A percentile compares a stretch with the other conserved stretches of the same genome.
Evolutionary conservation across 2,888 invertebrate species (phyloP).

Genomic region (Periphyllus acericola): DNA sequence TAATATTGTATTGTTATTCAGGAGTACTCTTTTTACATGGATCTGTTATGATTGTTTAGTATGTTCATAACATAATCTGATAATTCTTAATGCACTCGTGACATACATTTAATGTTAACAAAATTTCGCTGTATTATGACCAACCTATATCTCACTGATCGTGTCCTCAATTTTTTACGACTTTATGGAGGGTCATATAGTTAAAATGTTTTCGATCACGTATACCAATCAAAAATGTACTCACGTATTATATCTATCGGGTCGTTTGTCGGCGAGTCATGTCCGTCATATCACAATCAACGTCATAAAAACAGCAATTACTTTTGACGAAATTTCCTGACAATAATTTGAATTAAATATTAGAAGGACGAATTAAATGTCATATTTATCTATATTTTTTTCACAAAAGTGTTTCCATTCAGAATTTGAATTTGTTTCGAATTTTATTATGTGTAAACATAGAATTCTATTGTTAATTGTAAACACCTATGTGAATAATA

Average conservation of each 20-base stretch:
- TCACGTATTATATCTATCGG: slow-evolving; percentile 50
- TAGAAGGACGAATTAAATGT: not conserved
- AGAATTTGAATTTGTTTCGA: not conserved
- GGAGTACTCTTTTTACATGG: not conserved
- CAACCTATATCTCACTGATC: not conserved
- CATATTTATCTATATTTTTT: not conserved
- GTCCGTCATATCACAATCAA: slow-evolving; percentile 15
- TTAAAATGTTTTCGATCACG: slow-evolving; percentile 28
- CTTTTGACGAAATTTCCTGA: slow-evolving; percentile 34
- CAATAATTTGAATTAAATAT: slow-evolving; percentile 9
- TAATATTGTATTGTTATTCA: not conserved
- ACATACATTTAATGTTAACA: slow-evolving; percentile 43
- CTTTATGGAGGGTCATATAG: not conserved
- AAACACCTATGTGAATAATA: not conserved
- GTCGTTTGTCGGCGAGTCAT: slow-evolving; percentile 43
- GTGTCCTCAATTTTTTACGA: slow-evolving; percentile 29
- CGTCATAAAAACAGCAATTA: slow-evolving; percentile 9
- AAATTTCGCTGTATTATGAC: slow-evolving; percentile 27
- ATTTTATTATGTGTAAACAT: not conserved
- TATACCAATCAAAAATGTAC: slow-evolving; percentile 13
- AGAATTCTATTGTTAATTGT: not conserved
- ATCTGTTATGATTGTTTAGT: slow-evolving; percentile 15
- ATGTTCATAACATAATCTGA: slow-evolving; percentile 21
- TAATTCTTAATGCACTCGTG: slow-evolving; percentile 16
- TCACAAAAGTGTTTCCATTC: not conserved